Conservation (phyloP, 2,113 vertebrate species). For the Rhipidura dahli region DNA sequence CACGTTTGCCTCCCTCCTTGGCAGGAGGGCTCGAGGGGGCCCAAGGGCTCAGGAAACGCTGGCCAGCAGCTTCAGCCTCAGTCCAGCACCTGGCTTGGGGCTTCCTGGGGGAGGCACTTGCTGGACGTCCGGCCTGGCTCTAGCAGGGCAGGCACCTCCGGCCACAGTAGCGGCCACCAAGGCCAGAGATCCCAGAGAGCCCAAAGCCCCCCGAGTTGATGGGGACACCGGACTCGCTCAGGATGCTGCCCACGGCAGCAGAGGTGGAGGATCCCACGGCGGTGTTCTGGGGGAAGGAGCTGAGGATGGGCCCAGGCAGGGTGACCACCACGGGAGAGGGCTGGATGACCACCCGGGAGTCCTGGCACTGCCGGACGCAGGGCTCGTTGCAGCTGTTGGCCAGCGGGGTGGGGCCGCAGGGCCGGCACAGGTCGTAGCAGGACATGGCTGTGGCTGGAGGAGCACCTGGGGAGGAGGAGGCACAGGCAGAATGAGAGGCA, state of each 20-base stretch:
- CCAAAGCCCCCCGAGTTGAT: background rate
- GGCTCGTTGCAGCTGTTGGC: conserved; percentile 3
- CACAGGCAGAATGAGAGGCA: rapidly evolving
- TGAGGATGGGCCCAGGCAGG: conserved; percentile 29
- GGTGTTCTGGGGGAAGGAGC: conserved; percentile 40
- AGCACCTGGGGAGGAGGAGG: background rate
- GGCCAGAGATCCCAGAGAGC: background rate
- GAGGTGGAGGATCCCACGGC: conserved; percentile 14
- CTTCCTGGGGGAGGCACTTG: background rate
- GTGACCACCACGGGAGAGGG: conserved; percentile 13
- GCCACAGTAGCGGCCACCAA: background rate
- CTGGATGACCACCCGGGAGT: background rate
- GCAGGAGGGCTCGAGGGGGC: rapidly evolving
- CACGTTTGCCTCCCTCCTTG: no score
- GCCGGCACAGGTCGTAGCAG: background rate
- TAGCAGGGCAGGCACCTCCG: background rate
- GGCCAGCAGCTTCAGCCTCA: background rate
- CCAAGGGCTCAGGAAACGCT: background rate
- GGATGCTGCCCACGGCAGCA: background rate
- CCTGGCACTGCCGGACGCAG: background rate
- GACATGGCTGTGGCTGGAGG: background rate
- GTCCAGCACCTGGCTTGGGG: background rate
- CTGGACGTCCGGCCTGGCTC: background rate
- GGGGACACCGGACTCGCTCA: background rate
- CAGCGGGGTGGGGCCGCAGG: background rate